Conservation (phyloP, 2,797 vertebrate species). For the Sebastolobus alascanus region DNA sequence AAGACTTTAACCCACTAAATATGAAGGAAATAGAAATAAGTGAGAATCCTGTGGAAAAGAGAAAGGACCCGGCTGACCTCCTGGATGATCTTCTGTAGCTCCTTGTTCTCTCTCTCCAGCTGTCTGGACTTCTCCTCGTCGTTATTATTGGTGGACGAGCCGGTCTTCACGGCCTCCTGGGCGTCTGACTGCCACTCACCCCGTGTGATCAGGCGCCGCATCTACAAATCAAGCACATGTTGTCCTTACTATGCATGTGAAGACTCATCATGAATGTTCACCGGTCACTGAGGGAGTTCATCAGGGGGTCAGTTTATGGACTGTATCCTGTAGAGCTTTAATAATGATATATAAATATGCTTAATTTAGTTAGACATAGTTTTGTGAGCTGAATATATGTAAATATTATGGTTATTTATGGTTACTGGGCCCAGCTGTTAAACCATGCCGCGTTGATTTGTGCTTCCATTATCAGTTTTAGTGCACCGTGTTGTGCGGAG, state of each 20-base stretch:
- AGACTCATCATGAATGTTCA: background rate
- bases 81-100: slow-evolving; percentile 93
- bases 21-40: background rate
- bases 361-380: background rate
- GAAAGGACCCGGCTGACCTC: slow-evolving; percentile 79
- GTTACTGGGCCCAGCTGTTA: background rate
- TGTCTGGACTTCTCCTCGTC: slow-evolving; percentile 94
- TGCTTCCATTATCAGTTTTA: too few species aligned
- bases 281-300: background rate
- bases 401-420: background rate
- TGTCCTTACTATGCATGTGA: background rate
- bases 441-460: too few species aligned
- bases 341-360: background rate
- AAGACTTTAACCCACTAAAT: background rate
- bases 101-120: slow-evolving; percentile 92
- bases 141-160: slow-evolving; percentile 94
- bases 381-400: background rate
- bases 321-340: background rate
- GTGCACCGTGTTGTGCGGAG: too few species aligned
- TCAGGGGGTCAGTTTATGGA: too few species aligned
- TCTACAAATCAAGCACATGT: slow-evolving; percentile 75
- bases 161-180: slow-evolving; percentile 94
- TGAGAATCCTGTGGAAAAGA: background rate
- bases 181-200: slow-evolving; percentile 95
- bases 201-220: slow-evolving; percentile 91